Evolutionary conservation across 2,797 vertebrate species (phyloP), one percentile per base, ranked within the genome.

Genomic region (Siniperca obscura): DNA sequence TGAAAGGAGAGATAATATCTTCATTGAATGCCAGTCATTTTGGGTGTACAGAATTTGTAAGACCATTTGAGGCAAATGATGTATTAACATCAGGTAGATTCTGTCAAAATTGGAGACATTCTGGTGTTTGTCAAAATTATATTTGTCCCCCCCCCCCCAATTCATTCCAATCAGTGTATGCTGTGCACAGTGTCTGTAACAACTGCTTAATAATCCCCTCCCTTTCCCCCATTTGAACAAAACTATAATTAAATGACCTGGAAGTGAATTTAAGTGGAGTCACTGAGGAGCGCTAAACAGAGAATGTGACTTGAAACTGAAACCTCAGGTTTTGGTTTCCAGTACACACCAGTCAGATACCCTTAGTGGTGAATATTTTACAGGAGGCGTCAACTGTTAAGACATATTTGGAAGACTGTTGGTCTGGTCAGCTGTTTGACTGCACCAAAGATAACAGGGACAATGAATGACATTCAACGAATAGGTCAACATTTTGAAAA

Each of bases 291-390:
- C 75, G 82, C 77, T 76, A 48, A 70, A 76, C 34, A 74, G 61
- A 56, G 34, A 83, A 84, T 55, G 61, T 89, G 91, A 89, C 81
- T 80, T 77, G 85, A 86, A 92, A 94, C 64, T 69, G 81, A 88
- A 88, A 86, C 82, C 85, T 78, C 5, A 7, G 88, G 80, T 87
- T 90, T 90, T 84, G 84, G 84, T 87, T 93, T 86, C 78, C 84
- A 60, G n/a, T 42, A 70, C 72, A 22, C 59, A 48, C n/a, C 50
- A 67, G 90, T 93, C 89, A 74, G 57, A 79, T 91, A 83, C 53
- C 36, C 85, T 60, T 50, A 68, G 25, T 78, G 25, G 82, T 94
- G 81, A 94, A 93, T 93, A 92, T 91, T 91, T 94, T 73, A 87
- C 73, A 72, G 82, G 62, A 75, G 68, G 70, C 70, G 67, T 71